These are phyloP conservation scores for Meta bourneti DNA, from an alignment of 2,888 invertebrate genomes.

Conservation along the genomic window DNA sequence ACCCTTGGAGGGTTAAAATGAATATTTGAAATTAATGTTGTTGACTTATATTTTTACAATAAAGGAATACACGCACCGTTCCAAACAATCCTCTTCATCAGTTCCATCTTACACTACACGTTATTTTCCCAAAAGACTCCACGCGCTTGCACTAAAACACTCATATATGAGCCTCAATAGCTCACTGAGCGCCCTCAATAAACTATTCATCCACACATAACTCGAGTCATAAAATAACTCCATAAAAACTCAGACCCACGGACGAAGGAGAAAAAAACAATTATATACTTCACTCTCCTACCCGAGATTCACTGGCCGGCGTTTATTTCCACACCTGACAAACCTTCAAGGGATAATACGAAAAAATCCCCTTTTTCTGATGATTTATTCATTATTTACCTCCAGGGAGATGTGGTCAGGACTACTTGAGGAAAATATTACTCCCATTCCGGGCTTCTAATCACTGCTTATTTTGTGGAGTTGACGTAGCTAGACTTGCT, in stretches of 20 bases:
- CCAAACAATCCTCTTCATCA: no score
- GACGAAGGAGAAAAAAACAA: no score
- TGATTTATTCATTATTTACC: conserved; percentile 37
- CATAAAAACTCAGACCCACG: not conserved
- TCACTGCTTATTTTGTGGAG: conserved; percentile 14
- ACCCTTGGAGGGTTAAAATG: no score
- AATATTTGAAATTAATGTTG: no score
- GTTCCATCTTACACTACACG: no score
- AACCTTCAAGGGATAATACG: no score
- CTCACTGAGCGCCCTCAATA: not conserved
- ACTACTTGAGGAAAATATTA: not conserved
- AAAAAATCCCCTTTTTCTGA: not conserved
- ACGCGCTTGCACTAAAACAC: no score
- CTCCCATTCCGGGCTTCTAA: conserved; percentile 11
- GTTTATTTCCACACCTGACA: conserved; percentile 13
- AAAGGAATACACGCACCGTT: no score
- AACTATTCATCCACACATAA: not conserved
- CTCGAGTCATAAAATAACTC: not conserved
- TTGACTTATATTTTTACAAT: no score
- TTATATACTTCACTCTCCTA: not conserved
- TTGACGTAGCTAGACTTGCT: no score
- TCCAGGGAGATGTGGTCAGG: not conserved
- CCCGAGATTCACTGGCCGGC: not conserved
- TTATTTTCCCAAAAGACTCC: no score
- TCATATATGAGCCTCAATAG: no score